Evolutionary conservation across 35 echinoderm and acorn worm genomes (phyloP).

Genomic region (Strongylocentrotus purpuratus): DNA sequence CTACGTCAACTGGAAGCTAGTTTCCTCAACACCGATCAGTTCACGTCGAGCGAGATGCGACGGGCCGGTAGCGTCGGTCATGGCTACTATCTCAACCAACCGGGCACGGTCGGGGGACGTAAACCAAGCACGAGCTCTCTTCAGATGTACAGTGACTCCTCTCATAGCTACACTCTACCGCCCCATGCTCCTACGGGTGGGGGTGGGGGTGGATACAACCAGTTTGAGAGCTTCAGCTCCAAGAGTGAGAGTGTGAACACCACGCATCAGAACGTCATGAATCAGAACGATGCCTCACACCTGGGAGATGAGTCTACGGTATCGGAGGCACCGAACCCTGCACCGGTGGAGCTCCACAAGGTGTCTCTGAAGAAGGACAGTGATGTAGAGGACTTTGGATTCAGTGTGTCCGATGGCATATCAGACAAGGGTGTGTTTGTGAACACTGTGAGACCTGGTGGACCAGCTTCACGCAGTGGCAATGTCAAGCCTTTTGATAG

Average conservation of each 20-base stretch:
- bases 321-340: not conserved
- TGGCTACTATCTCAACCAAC: slow-evolving; percentile 36
- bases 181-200: not conserved
- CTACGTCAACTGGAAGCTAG: slow-evolving; percentile 59
- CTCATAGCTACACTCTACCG: slow-evolving; percentile 31
- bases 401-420: slow-evolving; percentile 95
- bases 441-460: slow-evolving; percentile 87
- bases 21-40: slow-evolving; percentile 51
- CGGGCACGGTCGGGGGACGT: not conserved
- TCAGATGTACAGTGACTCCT: slow-evolving; percentile 34
- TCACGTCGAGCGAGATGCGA: slow-evolving; percentile 50
- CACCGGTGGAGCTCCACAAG: slow-evolving; percentile 78
- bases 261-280: not conserved
- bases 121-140: slow-evolving; percentile 55
- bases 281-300: slow-evolving; percentile 21
- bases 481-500: slow-evolving; percentile 91
- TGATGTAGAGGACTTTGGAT: slow-evolving; percentile 99
- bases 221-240: slow-evolving; percentile 48
- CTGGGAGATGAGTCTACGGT: not conserved
- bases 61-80: slow-evolving; percentile 37
- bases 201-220: slow-evolving; percentile 28
- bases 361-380: slow-evolving; percentile 86
- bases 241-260: slow-evolving; percentile 47
- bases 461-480: slow-evolving; percentile 83
- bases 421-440: slow-evolving; percentile 96